These are phyloP conservation scores for Pelecanoides urinatrix DNA, from an alignment of 2,113 vertebrate species.

Conservation along the genomic window DNA sequence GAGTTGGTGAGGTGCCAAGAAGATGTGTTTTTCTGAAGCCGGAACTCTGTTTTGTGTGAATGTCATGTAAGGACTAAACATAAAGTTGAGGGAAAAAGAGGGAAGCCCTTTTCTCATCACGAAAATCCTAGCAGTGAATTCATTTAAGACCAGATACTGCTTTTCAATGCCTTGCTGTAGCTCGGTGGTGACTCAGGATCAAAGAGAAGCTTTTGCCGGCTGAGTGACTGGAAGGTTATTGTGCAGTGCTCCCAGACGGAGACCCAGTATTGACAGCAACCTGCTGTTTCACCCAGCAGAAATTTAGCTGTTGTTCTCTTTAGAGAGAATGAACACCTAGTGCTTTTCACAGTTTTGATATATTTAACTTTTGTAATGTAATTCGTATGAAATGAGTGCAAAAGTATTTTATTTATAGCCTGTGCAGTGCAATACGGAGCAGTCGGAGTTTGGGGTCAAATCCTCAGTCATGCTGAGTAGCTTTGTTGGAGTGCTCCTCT, in stretches of 20 bases:
- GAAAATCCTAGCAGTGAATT: background rate
- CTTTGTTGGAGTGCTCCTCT: background rate
- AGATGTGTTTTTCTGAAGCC: background rate
- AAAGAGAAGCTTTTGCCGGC: background rate
- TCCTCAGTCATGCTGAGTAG: background rate
- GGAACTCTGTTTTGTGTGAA: background rate
- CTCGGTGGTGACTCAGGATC: background rate
- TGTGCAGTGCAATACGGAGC: background rate
- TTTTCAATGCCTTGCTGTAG: background rate
- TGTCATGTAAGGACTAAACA: background rate
- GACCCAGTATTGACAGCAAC: background rate
- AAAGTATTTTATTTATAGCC: background rate
- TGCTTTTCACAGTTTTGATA: background rate
- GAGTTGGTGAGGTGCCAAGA: background rate
- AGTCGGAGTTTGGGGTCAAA: background rate
- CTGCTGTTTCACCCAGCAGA: background rate
- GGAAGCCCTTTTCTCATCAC: background rate
- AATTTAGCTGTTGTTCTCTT: background rate
- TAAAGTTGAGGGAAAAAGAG: background rate
- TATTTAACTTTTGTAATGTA: background rate
- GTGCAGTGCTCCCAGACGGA: background rate
- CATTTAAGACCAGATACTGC: background rate
- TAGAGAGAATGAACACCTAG: background rate
- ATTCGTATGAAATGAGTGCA: background rate
- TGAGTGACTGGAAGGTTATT: background rate